Conservation (phyloP, 2,888 invertebrate genomes). For the Altica lythri region DNA sequence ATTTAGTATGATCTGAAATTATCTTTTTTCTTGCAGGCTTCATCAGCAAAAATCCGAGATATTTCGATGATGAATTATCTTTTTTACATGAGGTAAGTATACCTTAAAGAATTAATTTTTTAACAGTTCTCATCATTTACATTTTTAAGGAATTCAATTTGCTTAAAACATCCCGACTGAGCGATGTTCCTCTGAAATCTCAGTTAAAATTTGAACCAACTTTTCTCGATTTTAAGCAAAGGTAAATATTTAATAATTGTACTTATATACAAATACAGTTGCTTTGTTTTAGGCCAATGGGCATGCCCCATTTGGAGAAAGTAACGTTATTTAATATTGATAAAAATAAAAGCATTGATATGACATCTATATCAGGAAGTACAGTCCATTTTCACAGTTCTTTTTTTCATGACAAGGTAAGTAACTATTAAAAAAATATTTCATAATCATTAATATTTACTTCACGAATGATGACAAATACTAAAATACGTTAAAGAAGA, state of each 20-base stretch:
- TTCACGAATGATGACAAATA: too few relatives aligned
- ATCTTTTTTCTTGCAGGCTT: conserved; percentile 63
- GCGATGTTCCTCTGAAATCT: conserved; percentile 54
- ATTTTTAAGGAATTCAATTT: conserved; percentile 53
- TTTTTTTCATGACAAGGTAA: conserved; percentile 93
- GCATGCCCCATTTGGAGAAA: conserved; percentile 82
- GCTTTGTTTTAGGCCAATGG: conserved; percentile 71
- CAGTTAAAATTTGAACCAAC: conserved; percentile 68
- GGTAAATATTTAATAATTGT: conserved; percentile 54
- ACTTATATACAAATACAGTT: conserved; percentile 1
- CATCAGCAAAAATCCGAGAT: conserved; percentile 72
- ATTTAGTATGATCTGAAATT: conserved; percentile 33
- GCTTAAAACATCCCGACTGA: conserved; percentile 42
- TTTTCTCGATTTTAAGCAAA: conserved; percentile 71
- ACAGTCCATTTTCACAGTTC: conserved; percentile 96
- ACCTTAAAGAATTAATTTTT: not conserved
- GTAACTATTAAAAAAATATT: conserved; percentile 33
- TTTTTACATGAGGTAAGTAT: conserved; percentile 61
- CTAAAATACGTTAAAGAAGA: too few relatives aligned
- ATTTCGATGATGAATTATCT: conserved; percentile 68
- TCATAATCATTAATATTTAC: too few relatives aligned
- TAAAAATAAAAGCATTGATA: conserved; percentile 83
- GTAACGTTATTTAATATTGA: conserved; percentile 89
- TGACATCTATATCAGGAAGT: conserved; percentile 92
- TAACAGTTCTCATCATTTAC: not conserved